Evolutionary conservation across 2,888 invertebrate genomes (phyloP), one percentile per base, ranked within the genome.

Genomic region (Lordiphosa fenestrarum): DNA sequence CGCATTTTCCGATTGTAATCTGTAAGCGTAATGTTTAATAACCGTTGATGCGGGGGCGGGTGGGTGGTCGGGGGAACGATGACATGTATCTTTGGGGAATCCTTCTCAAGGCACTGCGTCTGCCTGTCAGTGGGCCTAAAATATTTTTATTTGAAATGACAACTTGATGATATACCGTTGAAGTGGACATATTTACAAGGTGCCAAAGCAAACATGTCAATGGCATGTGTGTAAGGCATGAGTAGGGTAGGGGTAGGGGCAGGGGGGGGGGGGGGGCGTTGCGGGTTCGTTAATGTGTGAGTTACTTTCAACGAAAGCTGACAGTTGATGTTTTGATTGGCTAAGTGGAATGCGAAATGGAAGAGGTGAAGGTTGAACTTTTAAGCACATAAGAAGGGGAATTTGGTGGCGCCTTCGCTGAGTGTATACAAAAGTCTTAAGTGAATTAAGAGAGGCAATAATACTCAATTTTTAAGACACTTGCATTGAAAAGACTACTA

Each of bases 1-100:
- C 71, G 68, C 66, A 66, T 83, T 84, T 77, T 73, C 81, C 84
- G 84, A 77, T 77, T 84, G 81, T 81, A 77, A 77, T 77, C 77
- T 77, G 58, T 72, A 61, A 53, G 54, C 54, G 36, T 68, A 65
- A 74, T 72, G 60, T 56, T 65, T 73, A 71, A 73, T 40, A 47
- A 39, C 33, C 39, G 36, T 47, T 33, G 44, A 30, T 33, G 19
- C 4, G 37, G 4, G 23, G 23, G 5, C 23, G 23, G 5, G 4
- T 10, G 35, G 6, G 41, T 9, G 38, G 38, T 37, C 21, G 4
- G 40, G 37, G n/a, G 3, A 1, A 3, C 3, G 10, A 12, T 6
- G 4, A 19, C 30, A 6, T 38, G 47, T 38, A 30, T 53, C 54
- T 38, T 48, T 38, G 40, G 46, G 35, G 36, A 50, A 55, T 63